Evolutionary conservation across 2,113 vertebrate genomes (phyloP), one percentile per base, ranked within the genome.

Genomic region (Anolis carolinensis): DNA sequence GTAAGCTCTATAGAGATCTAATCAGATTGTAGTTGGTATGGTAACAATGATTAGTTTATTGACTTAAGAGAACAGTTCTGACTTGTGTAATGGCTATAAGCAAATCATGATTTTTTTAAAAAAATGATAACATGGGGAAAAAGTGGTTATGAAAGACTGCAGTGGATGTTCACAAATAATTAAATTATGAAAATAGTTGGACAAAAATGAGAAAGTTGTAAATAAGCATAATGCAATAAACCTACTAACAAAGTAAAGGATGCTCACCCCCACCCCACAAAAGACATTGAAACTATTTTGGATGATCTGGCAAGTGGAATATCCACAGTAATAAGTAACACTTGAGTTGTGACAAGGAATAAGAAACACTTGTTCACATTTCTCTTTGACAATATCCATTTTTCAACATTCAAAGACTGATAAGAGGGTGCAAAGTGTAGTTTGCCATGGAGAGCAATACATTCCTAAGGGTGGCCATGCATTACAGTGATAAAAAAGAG

Each of bases 81-180:
- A 70, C 63, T 85, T 68, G 65, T 30, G 78, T 70, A 68, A 85
- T 84, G 39, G 27, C n/a, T 77, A 68, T 36, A 78, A 85, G 83
- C 32, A 85, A 85, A 85, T 78, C 21, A 68, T 68, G 30, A 72
- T 81, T 18, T 13, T 68, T 68, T 71, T n/a, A 70, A 78, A 78
- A 74, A 55, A 78, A 78, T 36, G 67, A 73, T 44, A 78, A 78
- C 78, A 67, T 59, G 23, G 34, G 34, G n/a, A 36, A 18, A 30
- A 68, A 14, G 1, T 71, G 10, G 55, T 71, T 70, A 2, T 65
- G 23, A 59, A 77, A 50, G 44, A 27, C 6, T 23, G 59, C 59
- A 59, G 4, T 23, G 18, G 27, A 52, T 3, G 30, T 70, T n/a
- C 18, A 39, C 18, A 14, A 10, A 21, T 25, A 71, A 21, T 84